A percentile compares a stretch with the other conserved stretches of the same genome.
Evolutionary conservation across 2,113 vertebrate species (phyloP).

Genomic region (Chlamydotis undulata): DNA sequence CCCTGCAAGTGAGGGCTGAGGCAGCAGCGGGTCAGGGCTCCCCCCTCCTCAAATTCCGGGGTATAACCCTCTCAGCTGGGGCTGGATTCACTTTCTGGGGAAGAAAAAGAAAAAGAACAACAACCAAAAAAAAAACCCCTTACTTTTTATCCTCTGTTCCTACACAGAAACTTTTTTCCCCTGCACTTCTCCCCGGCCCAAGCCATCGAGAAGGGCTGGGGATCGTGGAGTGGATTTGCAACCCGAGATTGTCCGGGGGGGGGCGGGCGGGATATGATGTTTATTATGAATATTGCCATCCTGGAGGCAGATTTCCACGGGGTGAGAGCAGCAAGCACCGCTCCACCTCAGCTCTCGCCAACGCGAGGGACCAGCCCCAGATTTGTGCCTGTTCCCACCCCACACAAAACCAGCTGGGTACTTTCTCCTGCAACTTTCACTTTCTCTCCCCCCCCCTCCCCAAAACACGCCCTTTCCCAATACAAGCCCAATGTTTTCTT

Average conservation of each 20-base stretch:
- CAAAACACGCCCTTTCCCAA: background rate
- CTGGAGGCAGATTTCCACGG: background rate
- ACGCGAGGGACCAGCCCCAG: background rate
- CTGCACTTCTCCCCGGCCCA: background rate
- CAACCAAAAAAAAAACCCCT: no score
- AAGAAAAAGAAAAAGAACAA: fast-evolving
- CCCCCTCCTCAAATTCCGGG: background rate
- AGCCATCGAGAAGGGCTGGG: fast-evolving
- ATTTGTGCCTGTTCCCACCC: background rate
- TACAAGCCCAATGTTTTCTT: constrained; percentile 12
- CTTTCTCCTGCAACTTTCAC: background rate
- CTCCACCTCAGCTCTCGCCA: background rate
- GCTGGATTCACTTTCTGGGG: background rate
- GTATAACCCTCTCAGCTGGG: fast-evolving
- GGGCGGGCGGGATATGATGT: background rate
- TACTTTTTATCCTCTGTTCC: background rate
- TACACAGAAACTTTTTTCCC: background rate
- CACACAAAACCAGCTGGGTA: background rate
- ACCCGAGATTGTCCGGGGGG: no score
- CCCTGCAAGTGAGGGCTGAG: background rate
- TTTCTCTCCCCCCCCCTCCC: background rate
- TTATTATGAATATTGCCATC: background rate
- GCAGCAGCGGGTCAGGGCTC: background rate
- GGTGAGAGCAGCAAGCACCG: background rate
- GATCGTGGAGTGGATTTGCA: background rate